Evolutionary conservation across 2,888 invertebrate genomes (phyloP).

Genomic region (Micropterix aruncella): DNA sequence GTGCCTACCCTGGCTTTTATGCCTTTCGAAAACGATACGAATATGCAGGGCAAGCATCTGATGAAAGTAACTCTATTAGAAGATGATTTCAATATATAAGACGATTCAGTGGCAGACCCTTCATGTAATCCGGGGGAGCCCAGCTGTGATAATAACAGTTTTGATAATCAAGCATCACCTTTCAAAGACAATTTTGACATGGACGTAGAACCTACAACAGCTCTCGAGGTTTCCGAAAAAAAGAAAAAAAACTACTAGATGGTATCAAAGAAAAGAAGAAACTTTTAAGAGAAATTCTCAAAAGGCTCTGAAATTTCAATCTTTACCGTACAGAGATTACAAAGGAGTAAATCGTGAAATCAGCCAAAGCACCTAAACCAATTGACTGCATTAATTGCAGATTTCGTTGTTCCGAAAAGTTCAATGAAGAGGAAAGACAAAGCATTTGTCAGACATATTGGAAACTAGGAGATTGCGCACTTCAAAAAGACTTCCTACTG

Average conservation of each 20-base stretch:
- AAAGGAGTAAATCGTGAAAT: not conserved
- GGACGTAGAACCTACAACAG: not conserved
- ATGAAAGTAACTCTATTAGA: not conserved
- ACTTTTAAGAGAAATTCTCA: not conserved
- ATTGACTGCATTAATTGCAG: not conserved
- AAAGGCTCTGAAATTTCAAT: slow-evolving; percentile 1
- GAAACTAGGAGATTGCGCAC: not conserved
- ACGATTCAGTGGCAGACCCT: slow-evolving; percentile 1
- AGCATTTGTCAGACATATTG: slow-evolving; percentile 1
- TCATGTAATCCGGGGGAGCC: not conserved
- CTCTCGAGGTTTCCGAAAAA: not conserved
- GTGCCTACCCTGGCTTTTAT: no score
- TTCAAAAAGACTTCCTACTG: not conserved
- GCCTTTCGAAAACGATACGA: no score
- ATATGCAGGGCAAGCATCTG: not conserved
- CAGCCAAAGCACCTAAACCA: slow-evolving; percentile 1
- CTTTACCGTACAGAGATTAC: not conserved
- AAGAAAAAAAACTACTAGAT: not conserved
- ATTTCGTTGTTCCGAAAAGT: not conserved
- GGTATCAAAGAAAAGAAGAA: not conserved
- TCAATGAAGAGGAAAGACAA: not conserved
- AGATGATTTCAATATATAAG: not conserved
- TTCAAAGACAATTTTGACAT: not conserved
- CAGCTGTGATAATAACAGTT: not conserved
- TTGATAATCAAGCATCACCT: not conserved